Conservation (phyloP, 2,888 invertebrate species). For the Meta bourneti region DNA sequence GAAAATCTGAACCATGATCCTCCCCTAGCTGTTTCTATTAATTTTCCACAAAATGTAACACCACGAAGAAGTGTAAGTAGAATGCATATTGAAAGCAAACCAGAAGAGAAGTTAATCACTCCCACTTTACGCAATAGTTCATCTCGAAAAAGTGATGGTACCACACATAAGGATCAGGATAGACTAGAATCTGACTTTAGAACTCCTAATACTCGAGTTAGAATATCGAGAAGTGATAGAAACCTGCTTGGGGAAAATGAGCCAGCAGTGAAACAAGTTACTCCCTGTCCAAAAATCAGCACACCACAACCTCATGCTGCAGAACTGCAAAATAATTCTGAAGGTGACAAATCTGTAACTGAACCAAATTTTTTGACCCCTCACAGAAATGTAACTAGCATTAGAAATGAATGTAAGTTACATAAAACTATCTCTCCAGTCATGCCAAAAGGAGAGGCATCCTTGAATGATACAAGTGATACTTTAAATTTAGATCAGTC, state of each 20-base stretch:
- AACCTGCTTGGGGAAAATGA: no score
- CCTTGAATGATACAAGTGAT: constrained; percentile 37
- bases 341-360: not conserved
- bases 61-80: not conserved
- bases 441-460: constrained; percentile 15
- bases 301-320: not conserved
- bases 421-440: constrained; percentile 16
- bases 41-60: not conserved
- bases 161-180: no score
- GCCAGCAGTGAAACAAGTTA: not conserved
- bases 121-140: not conserved
- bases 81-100: not conserved
- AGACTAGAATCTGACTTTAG: no score
- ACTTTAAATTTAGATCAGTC: constrained; percentile 56
- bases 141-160: no score
- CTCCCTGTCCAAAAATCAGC: not conserved
- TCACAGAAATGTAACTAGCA: not conserved
- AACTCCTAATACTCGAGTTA: no score
- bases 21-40: not conserved
- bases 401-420: constrained; percentile 15
- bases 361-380: not conserved
- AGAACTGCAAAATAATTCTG: no score
- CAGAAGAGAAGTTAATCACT: not conserved
- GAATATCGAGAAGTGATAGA: no score
- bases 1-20: constrained; percentile 20